These are phyloP conservation scores for Semicossyphus pulcher DNA, from an alignment of 2,113 vertebrate genomes.

Conservation along the genomic window DNA sequence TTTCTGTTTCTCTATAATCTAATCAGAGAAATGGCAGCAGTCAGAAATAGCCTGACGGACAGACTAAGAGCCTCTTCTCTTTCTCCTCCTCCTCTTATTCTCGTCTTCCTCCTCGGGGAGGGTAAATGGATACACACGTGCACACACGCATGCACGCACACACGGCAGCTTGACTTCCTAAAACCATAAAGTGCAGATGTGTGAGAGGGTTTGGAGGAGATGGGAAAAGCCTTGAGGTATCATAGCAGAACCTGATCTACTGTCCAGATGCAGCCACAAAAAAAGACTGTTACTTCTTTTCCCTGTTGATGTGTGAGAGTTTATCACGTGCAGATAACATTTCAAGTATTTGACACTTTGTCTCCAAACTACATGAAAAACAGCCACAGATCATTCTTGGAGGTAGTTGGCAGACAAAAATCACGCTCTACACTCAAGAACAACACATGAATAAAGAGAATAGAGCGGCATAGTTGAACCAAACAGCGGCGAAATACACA, in stretches of 20 bases:
- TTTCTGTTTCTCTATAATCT: constrained; percentile 84
- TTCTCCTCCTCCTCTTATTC: constrained; percentile 74
- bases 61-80: constrained; percentile 81
- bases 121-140: constrained; percentile 70
- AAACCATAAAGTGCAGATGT: constrained; percentile 74
- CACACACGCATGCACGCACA: constrained; percentile 9
- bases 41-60: constrained; percentile 84
- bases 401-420: background rate
- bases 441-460: background rate
- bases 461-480: background rate
- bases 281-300: constrained; percentile 31
- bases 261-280: constrained; percentile 64
- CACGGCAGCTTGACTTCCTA: constrained; percentile 59
- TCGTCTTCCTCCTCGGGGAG: constrained; percentile 73
- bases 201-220: constrained; percentile 64
- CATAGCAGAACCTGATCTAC: constrained; percentile 63
- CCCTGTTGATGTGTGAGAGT: background rate
- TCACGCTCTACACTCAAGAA: too few relatives aligned
- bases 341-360: constrained; percentile 9
- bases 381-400: background rate
- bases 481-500: background rate
- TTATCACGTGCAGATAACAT: constrained; percentile 25
- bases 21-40: constrained; percentile 85
- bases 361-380: constrained; percentile 1
- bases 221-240: constrained; percentile 69